A percentile compares a stretch with the other conserved stretches of the same genome.
Evolutionary conservation across 2,113 vertebrate species (phyloP).

Genomic region (Chauna torquata): DNA sequence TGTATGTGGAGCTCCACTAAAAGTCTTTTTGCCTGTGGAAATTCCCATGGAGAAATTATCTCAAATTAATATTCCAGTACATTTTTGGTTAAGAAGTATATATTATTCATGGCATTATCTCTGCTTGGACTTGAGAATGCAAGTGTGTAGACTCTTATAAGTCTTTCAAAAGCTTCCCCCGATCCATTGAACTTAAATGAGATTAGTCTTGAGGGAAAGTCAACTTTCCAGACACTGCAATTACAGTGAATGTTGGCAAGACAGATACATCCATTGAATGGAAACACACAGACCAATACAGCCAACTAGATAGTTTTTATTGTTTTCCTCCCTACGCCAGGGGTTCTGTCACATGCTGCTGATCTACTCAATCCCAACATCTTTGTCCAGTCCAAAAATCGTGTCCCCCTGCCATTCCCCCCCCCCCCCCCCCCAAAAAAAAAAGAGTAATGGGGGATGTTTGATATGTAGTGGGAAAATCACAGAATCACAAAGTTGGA

Average conservation of each 20-base stretch:
- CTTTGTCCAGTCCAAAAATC: background rate
- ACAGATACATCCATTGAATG: slow-evolving; percentile 74
- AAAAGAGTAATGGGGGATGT: background rate
- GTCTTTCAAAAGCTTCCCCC: slow-evolving; percentile 69
- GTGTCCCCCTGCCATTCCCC: no score
- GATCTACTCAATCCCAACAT: background rate
- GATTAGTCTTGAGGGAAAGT: slow-evolving; percentile 76
- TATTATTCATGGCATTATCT: background rate
- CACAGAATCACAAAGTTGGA: no score
- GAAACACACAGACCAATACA: slow-evolving; percentile 53
- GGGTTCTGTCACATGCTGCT: slow-evolving; percentile 6
- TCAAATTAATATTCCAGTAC: slow-evolving; percentile 30
- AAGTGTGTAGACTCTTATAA: slow-evolving; percentile 60
- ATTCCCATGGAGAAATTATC: background rate
- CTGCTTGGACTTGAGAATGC: slow-evolving; percentile 56
- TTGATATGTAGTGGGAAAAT: background rate
- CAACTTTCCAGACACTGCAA: slow-evolving; percentile 77
- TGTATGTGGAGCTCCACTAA: background rate
- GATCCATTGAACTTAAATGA: slow-evolving; percentile 80
- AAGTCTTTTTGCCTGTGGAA: background rate
- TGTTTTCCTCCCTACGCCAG: slow-evolving; percentile 15
- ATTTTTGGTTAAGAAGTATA: background rate
- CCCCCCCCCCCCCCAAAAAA: no score
- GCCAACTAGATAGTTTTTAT: slow-evolving; percentile 59
- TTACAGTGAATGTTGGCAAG: slow-evolving; percentile 76